phyloP scores from a whole-genome alignment of 2,113 vertebrate genomes.

The Neofelis nebulosa region DNA sequence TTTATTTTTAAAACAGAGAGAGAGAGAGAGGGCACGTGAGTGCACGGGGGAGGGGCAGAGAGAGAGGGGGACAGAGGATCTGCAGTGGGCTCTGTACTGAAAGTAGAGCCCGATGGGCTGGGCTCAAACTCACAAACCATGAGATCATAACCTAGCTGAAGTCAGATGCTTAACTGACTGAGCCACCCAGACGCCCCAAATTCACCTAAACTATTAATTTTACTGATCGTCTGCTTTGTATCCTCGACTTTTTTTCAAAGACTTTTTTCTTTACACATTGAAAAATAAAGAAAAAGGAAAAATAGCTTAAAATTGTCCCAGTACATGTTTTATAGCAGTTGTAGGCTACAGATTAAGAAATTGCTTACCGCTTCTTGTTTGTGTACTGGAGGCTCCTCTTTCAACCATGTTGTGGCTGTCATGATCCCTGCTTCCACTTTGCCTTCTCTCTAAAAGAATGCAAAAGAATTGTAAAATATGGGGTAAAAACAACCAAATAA shows the following conservation, averaged over 20 bases:
- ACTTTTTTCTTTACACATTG: background rate
- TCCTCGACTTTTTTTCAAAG: background rate
- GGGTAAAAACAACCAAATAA: background rate
- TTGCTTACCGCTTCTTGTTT: slow-evolving; percentile 86
- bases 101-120: too few species aligned
- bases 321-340: background rate
- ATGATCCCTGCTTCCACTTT: slow-evolving; percentile 92
- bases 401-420: slow-evolving; percentile 88
- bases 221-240: background rate
- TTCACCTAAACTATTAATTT: slow-evolving; percentile 16
- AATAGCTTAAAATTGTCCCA: background rate
- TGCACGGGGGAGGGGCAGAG: too few species aligned
- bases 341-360: background rate
- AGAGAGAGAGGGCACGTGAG: too few species aligned
- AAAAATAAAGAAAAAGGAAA: background rate
- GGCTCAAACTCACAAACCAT: too few species aligned
- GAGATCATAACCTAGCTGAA: too few species aligned
- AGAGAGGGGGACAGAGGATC: too few species aligned
- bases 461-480: background rate
- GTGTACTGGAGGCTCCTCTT: slow-evolving; percentile 71
- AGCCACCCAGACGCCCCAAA: too few species aligned
- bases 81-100: too few species aligned
- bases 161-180: too few species aligned
- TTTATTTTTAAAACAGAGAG: too few species aligned
- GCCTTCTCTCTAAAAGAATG: slow-evolving; percentile 91